Evolutionary conservation across 2,888 invertebrate genomes (phyloP).

Genomic region (Bugulina stolonifera): DNA sequence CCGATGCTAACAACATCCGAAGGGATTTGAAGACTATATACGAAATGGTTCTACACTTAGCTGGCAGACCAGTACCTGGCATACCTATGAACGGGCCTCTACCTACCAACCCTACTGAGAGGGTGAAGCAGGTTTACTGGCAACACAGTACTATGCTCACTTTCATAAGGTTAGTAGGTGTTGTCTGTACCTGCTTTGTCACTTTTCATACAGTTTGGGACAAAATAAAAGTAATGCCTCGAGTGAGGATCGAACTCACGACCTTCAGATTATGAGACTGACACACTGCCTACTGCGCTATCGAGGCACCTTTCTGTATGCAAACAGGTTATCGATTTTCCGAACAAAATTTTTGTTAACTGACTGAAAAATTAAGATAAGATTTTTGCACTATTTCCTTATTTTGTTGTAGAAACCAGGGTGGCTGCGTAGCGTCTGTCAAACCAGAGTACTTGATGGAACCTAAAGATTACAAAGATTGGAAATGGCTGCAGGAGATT

Average conservation of each 20-base stretch:
- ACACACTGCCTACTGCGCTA: too few relatives aligned
- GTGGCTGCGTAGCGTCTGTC: slow-evolving; percentile 49
- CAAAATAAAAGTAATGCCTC: too few relatives aligned
- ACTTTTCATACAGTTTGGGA: too few relatives aligned
- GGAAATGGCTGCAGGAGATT: slow-evolving; percentile 45
- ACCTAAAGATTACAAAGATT: slow-evolving; percentile 44
- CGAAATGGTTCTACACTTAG: slow-evolving; percentile 50
- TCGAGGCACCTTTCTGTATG: too few relatives aligned
- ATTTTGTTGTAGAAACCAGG: slow-evolving; percentile 43
- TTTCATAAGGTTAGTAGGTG: slow-evolving; percentile 53
- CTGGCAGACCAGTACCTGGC: slow-evolving; percentile 47
- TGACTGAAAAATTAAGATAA: too few relatives aligned
- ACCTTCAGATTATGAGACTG: too few relatives aligned
- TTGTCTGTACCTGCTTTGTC: too few relatives aligned
- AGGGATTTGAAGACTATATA: slow-evolving; percentile 51
- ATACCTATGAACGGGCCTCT: slow-evolving; percentile 47
- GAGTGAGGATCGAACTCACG: too few relatives aligned
- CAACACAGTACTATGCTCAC: slow-evolving; percentile 52
- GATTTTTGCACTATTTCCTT: not conserved
- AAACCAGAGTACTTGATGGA: slow-evolving; percentile 53
- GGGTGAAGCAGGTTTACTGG: slow-evolving; percentile 51
- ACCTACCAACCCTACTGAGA: slow-evolving; percentile 45
- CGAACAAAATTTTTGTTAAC: too few relatives aligned
- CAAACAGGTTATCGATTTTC: too few relatives aligned
- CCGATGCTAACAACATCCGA: slow-evolving; percentile 39